Evolutionary conservation across 2,797 vertebrate species (phyloP).

Genomic region (Molothrus aeneus): DNA sequence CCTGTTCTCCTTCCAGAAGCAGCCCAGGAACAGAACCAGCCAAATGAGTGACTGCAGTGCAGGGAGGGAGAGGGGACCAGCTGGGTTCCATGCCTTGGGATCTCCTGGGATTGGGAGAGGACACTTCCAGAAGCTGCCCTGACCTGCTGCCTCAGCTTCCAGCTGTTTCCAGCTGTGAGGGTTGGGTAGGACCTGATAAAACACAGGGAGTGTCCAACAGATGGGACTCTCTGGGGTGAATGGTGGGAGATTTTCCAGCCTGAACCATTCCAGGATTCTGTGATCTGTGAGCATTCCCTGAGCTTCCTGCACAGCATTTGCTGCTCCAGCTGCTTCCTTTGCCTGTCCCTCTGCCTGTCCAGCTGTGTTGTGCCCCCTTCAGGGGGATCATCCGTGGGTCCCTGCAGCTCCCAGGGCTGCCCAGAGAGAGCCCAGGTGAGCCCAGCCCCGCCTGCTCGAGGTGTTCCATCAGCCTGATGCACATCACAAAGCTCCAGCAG

Average conservation of each 20-base stretch:
- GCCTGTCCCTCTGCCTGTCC: neutral
- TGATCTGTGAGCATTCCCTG: neutral
- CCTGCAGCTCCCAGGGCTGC: neutral
- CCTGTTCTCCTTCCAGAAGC: neutral
- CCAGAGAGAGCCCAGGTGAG: neutral
- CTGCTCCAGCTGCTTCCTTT: neutral
- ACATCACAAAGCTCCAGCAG: neutral
- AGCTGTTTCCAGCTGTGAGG: neutral
- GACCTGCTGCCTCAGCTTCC: neutral
- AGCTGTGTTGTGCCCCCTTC: fast-evolving
- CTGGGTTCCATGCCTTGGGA: neutral
- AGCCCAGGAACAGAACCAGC: neutral
- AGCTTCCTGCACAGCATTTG: neutral
- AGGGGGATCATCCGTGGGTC: fast-evolving
- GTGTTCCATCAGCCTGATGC: neutral
- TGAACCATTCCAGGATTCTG: neutral
- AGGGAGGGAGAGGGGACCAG: neutral
- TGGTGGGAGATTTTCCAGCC: neutral
- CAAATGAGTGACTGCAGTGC: neutral
- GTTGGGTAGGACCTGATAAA: neutral
- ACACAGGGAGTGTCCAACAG: neutral
- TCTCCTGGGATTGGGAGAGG: neutral
- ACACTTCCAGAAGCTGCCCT: neutral
- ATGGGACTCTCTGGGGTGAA: neutral
- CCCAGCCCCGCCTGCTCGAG: neutral